phyloP scores from a whole-genome alignment of 2,113 vertebrate genomes.

The Nesospiza acunhae region DNA sequence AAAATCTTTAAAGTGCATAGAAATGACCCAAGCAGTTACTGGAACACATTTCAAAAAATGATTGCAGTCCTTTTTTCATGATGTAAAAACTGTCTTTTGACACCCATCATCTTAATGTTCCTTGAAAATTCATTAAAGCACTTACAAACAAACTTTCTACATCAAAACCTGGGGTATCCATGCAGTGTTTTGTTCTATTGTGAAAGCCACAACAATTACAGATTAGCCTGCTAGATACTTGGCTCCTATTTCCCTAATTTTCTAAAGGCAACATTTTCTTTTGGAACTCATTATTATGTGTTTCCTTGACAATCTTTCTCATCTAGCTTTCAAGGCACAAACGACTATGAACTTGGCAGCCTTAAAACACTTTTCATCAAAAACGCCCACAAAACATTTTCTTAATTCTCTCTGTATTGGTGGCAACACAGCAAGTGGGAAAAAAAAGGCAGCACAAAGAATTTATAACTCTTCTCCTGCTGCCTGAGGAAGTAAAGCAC shows the following conservation, averaged over 20 bases:
- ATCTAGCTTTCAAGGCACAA: background rate
- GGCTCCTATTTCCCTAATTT: background rate
- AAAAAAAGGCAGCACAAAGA: background rate
- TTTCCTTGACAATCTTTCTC: constrained; percentile 44
- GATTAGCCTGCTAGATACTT: constrained; percentile 15
- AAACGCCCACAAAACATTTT: background rate
- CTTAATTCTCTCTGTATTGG: constrained; percentile 14
- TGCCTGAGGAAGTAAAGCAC: background rate
- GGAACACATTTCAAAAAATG: background rate
- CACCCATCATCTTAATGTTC: background rate
- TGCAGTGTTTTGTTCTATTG: constrained; percentile 19
- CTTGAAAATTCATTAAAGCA: constrained; percentile 36
- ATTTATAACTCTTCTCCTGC: background rate
- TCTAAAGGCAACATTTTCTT: constrained; percentile 48
- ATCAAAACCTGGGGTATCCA: background rate
- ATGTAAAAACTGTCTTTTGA: background rate
- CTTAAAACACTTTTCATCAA: constrained; percentile 3
- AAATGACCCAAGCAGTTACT: background rate
- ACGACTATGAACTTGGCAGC: constrained; percentile 9
- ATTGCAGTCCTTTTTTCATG: background rate
- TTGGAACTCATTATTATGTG: constrained; percentile 28
- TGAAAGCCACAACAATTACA: constrained; percentile 28
- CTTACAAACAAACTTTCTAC: constrained; percentile 15
- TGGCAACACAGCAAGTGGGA: background rate
- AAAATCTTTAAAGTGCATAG: background rate